Conservation (phyloP, 2,113 vertebrate genomes). For the Bothrops jararaca region DNA sequence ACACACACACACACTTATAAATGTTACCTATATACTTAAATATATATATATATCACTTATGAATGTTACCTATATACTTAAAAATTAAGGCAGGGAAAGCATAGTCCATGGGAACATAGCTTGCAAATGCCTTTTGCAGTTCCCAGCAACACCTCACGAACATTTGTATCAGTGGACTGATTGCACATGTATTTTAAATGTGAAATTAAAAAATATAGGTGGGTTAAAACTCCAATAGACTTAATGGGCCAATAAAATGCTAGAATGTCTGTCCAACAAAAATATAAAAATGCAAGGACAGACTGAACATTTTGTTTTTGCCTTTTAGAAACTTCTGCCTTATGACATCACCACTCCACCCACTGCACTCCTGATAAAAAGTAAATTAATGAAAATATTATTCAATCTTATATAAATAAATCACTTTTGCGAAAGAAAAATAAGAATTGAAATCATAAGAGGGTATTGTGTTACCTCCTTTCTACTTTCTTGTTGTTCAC, state of each 20-base stretch:
- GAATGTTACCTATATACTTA: not conserved
- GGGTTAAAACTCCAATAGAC: not conserved
- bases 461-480: not conserved
- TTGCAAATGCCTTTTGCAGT: not conserved
- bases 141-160: not conserved
- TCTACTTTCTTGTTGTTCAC: not conserved
- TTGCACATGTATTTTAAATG: not conserved
- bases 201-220: not conserved
- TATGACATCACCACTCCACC: not conserved
- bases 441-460: not conserved
- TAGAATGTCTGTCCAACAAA: not conserved
- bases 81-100: not conserved
- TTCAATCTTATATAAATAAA: conserved; percentile 8
- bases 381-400: conserved; percentile 38
- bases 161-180: not conserved
- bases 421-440: not conserved
- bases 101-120: not conserved
- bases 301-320: not conserved
- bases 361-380: conserved; percentile 12
- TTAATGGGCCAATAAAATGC: not conserved
- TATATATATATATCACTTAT: not conserved
- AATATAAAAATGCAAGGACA: not conserved
- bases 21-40: no score
- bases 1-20: no score
- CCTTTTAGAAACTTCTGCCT: not conserved